These are phyloP conservation scores for Botrylloides violaceus DNA, from an alignment of 23 tunicate species.

Conservation along the genomic window DNA sequence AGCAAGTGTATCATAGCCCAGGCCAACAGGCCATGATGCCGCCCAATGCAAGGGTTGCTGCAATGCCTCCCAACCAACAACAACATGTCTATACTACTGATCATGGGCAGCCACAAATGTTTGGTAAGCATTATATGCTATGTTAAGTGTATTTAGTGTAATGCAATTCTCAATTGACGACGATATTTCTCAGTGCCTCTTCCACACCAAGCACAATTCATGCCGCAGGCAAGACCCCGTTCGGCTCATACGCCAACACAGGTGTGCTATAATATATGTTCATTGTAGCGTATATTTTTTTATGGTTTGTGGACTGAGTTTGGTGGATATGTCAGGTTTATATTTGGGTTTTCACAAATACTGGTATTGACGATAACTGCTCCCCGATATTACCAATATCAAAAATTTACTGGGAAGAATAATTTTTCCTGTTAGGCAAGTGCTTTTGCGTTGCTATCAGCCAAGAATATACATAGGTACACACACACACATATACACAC, in stretches of 20 bases:
- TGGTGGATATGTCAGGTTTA: no score
- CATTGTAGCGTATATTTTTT: no score
- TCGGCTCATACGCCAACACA: constrained; percentile 77
- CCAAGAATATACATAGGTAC: no score
- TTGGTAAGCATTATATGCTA: no score
- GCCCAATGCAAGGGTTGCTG: constrained; percentile 12
- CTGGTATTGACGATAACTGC: no score
- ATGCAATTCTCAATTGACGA: background rate
- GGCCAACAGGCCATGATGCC: constrained; percentile 11
- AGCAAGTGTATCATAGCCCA: background rate
- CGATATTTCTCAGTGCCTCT: background rate
- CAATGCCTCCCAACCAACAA: constrained; percentile 7
- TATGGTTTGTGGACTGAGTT: no score
- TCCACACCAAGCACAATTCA: constrained; percentile 20
- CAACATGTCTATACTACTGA: constrained; percentile 16
- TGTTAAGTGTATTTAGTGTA: background rate
- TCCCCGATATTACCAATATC: no score
- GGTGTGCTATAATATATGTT: constrained; percentile 16
- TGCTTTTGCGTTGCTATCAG: no score
- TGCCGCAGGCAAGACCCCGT: constrained; percentile 56
- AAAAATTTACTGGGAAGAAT: no score
- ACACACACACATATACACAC: no score
- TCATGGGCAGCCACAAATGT: background rate
- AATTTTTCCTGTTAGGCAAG: no score
- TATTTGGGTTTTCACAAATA: no score